Evolutionary conservation across 2,113 vertebrate species (phyloP), one percentile per base, ranked within the genome.

Genomic region (Antennarius striatus): DNA sequence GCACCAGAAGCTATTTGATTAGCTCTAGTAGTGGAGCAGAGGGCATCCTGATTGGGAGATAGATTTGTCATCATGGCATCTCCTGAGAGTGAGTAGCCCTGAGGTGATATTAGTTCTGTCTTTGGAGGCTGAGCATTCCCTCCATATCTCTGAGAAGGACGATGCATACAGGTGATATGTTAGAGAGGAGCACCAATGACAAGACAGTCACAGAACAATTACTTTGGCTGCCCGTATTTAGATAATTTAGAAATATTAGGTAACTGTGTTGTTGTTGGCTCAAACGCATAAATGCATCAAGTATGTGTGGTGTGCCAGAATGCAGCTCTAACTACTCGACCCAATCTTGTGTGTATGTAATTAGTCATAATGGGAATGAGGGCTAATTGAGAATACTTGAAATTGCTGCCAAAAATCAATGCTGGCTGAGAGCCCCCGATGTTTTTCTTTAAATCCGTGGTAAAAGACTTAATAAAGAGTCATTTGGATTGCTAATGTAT

Each of bases 1-100:
- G 22, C 30, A 68, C 59, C 65, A 67, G 83, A 76, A 64, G 68
- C 65, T 78, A 82, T 85, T 82, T 85, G 80, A 88, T 88, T 78
- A 88, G 76, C 56, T 42, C 57, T 70, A 32, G 45, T 78, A 68
- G 56, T 73, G 72, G 32, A 49, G 67, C 64, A 71, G 68, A 36
- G 58, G 53, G 46, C 67, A 65, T 76, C 68, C 67, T 77, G 79
- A 86, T 80, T 74, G 79, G 75, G 59, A 29, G 56, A 43, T 83
- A 78, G 65, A 87, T 81, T 71, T 79, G 86, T 82, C 81, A 80
- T 16, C n/a, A 29, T 42, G 65, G 63, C 36, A 63, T 61, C 87
- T 75, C 81, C 0, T n/a, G 82, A 79, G 86, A 81, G 56, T 65
- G 72, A 75, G 65, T 17, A 61, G 49, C 54, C 65, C 66, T 6